Percentiles rank a stretch among this genome's conserved stretches.
Conservation (phyloP, 92 coral and sea anemone species). For the Epizoanthus illoricatus region DNA sequence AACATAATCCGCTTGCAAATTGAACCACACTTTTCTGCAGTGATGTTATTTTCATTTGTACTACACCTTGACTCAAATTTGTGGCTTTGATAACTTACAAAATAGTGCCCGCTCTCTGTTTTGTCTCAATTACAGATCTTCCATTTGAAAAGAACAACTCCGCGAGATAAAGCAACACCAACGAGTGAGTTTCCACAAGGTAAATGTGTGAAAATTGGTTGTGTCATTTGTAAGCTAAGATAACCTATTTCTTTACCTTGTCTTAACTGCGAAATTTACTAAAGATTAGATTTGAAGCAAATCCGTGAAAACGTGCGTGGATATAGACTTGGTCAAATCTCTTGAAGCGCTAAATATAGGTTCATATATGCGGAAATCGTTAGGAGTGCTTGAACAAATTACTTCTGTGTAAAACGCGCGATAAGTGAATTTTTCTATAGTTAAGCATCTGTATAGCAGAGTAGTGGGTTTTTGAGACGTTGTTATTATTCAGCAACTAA, state of each 20-base stretch:
- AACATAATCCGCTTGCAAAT: not conserved
- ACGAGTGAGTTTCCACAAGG: slow-evolving; percentile 8
- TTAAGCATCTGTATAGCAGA: no score
- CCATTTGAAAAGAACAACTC: slow-evolving; percentile 16
- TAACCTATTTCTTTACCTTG: not conserved
- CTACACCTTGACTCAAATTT: not conserved
- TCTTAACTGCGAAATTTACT: no score
- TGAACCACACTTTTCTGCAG: no score
- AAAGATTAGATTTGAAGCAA: no score
- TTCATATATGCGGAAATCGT: no score
- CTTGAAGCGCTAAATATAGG: no score
- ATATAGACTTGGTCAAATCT: no score
- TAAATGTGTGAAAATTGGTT: not conserved
- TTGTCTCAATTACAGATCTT: slow-evolving; percentile 31
- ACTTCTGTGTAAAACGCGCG: no score
- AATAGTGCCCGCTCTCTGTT: not conserved
- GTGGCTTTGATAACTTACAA: not conserved
- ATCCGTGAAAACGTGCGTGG: no score
- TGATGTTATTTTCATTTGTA: not conserved
- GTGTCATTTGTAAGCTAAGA: not conserved
- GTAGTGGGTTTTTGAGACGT: not conserved
- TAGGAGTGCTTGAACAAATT: no score
- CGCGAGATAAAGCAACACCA: not conserved
- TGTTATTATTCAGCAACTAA: not conserved
- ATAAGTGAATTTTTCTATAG: no score